Conservation (phyloP, 2,797 vertebrate genomes). For the Eospalax fontanierii region DNA sequence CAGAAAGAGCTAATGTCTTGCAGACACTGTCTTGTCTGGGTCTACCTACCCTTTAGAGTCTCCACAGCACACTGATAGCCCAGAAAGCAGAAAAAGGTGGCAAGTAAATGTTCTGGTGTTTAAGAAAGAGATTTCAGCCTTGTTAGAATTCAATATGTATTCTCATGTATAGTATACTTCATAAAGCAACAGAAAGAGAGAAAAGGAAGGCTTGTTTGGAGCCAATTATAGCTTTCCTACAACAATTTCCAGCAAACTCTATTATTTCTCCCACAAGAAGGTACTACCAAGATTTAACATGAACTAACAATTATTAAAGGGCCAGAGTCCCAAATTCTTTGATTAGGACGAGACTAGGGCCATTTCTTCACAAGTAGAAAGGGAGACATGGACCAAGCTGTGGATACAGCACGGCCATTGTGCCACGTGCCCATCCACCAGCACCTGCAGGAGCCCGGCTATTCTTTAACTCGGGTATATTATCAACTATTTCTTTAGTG, state of each 20-base stretch:
- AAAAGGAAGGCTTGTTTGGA: neutral
- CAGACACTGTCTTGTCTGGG: neutral
- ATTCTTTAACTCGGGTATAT: neutral
- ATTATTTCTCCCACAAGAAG: neutral
- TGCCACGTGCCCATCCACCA: too few relatives aligned
- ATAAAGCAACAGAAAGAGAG: neutral
- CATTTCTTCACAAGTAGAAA: neutral
- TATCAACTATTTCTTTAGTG: neutral
- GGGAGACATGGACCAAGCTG: neutral
- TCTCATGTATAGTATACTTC: neutral
- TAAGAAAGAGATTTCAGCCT: neutral
- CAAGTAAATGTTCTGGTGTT: neutral
- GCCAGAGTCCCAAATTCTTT: neutral
- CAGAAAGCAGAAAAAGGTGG: neutral
- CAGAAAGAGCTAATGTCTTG: neutral
- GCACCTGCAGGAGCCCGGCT: neutral
- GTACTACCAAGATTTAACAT: neutral
- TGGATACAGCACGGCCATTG: too few relatives aligned
- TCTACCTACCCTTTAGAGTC: neutral
- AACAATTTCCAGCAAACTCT: neutral
- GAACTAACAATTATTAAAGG: neutral
- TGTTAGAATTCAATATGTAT: neutral
- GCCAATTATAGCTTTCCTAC: neutral
- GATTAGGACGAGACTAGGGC: neutral
- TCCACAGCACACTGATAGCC: neutral